Base-by-base conservation (phyloP, 2,797 vertebrate genomes). In the Thamnophis elegans region DNA sequence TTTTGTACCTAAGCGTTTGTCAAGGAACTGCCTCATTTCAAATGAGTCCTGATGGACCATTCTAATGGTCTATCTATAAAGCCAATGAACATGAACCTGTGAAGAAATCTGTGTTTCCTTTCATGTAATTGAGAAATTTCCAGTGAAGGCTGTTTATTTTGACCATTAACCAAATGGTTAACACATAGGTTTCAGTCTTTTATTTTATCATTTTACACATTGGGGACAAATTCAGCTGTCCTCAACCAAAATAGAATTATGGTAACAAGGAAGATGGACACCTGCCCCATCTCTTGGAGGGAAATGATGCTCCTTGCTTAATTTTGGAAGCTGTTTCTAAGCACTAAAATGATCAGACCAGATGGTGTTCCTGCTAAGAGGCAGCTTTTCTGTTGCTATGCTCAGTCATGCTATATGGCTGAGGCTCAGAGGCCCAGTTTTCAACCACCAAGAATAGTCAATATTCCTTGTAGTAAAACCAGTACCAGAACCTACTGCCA, bases 21-120 rank as follows among this genome's bases (percentile, higher is more conserved):
- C 20, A 11, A 88, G 68, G 11, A 0, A 4, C 16, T 90, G 88
- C 25, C 9, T 1, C 0, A 5, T 18, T 5, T 90, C 89, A 8
- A 10, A 0, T 0, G 32, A 25, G 18, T 14, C 0, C 0, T 6
- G 0, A 25, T 47, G 20, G 87, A 60, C 22, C 1, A 0, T 22
- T 91, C 56, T 12, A 47, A 92, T 89, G 51, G 85, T 1, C 1
- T 94, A 0, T 87, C 92, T 87, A 3, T 47, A 53, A 56, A 7
- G 20, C 0, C 18, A 42, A 91, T 60, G n/a, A 88, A 47, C 12
- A 0, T 54, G 42, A 3, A 0, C 2, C 0, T 73, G 65, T 86
- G 26, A 54, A 88, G 88, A 93, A 0, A 73, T 28, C 60, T 1
- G 36, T 20, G 36, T 12, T 82, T 47, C 25, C 12, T 89, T 59